Evolutionary conservation across 2,888 invertebrate genomes (phyloP), one percentile per base, ranked within the genome.

Genomic region (Metalampra italica): DNA sequence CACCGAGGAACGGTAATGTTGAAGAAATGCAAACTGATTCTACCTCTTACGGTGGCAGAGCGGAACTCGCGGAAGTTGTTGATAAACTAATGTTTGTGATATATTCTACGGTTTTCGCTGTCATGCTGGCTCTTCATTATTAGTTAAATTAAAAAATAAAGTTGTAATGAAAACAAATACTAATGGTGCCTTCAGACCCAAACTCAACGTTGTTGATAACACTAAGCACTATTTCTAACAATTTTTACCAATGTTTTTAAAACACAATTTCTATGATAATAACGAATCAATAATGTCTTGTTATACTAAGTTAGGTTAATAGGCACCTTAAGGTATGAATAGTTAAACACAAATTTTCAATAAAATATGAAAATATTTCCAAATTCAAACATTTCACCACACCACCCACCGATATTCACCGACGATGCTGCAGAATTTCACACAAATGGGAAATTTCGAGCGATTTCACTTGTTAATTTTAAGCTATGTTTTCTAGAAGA

Each of bases 21-120:
- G 86, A 84, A 60, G 83, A 83, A 48, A 84, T 87, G 85, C 74
- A 85, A 45, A 66, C 66, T 14, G 86, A 86, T 1, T 55, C 57
- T 1, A 55, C 49, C 1, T 59, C 57, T 1, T 67, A 65, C 34
- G 71, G 72, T 1, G 78, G 77, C 15, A 66, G 63, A 34, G 70
- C 60, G 36, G 84, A 85, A 50, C 48, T 86, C 1, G 82, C 82
- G 0, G 76, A 78, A 48, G 73, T 75, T 0, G 34, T 87, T 1
- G 88, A 89, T 47, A 84, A 77, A 56, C 32, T 71, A 0, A 51
- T 84, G 62, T 86, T 89, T 53, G 43, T 75, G n/a, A 53, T 74
- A 0, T 88, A 80, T 50, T 76, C 77, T 40, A 44, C 83, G 4
- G 64, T 69, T 0, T 78, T 83, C 49, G 74, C 75, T 45, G 56